Evolutionary conservation across 2,888 invertebrate species (phyloP), one percentile per base, ranked within the genome.

Genomic region (Pardosa pseudoannulata): DNA sequence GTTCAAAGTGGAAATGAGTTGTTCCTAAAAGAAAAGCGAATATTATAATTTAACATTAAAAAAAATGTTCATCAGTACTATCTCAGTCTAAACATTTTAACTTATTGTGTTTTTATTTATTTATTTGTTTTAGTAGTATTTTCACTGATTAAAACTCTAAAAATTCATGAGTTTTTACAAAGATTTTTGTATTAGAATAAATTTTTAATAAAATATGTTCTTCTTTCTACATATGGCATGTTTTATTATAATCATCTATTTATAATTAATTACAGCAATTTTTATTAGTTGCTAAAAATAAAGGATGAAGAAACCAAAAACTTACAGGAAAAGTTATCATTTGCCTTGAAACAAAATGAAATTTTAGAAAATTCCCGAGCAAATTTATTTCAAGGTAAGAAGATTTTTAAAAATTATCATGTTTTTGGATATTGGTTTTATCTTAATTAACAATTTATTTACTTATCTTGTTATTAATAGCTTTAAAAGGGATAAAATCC

Each of bases 221-320:
- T 56, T 56, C 1, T 56, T 23, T 23, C 1, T 23, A 56, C 6
- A 1, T 23, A 23, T 56, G 1, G n/a, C 23, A 56, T 23, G 3
- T n/a, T 56, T n/a, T 56, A 23, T 2, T 16, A 9, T 46, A 46
- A 13, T 46, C 16, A 46, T 16, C 1, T 46, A 46, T 46, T 2
- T 46, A 16, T 46, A 46, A 46, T 46, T 13, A 46, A 46, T 46
- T 46, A 2, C 46, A 46, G 46, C 7, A 56, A 56, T 36, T 6
- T 27, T 71, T 39, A 32, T 16, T 23, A 82, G 82, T 7, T 75
- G 19, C 62, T 82, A 1, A 76, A 19, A 32, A 23, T 19, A 11
- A 82, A 76, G 29, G 75, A 82, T 82, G 64, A 70, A 46, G 75
- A 82, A 71, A 64, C 76, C 46, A 71, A 76, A 76, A 64, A 16